phyloP scores from a whole-genome alignment of 2,888 invertebrate species.

The Lottia gigantea region DNA sequence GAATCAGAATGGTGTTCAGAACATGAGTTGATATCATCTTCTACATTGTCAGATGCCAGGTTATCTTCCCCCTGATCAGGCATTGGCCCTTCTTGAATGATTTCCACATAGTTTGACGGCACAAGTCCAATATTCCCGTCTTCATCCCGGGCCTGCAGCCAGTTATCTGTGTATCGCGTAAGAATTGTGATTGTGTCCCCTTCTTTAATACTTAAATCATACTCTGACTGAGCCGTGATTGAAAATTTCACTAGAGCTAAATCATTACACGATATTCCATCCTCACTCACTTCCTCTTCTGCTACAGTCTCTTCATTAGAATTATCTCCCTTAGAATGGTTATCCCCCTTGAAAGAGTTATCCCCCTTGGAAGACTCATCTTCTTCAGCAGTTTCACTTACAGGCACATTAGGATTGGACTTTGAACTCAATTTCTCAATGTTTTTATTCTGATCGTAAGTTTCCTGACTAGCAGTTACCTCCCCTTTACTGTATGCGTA shows the following conservation, averaged over 20 bases:
- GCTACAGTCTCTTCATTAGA: not conserved
- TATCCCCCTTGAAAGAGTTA: not conserved
- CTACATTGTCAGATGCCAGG: too few relatives aligned
- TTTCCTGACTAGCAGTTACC: not conserved
- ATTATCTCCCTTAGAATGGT: not conserved
- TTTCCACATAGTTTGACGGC: conserved; percentile 63
- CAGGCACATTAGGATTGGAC: not conserved
- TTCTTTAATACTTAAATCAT: conserved; percentile 64
- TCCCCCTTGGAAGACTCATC: not conserved
- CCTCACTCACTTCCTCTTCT: not conserved
- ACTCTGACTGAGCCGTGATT: conserved; percentile 62
- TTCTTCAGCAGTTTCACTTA: not conserved
- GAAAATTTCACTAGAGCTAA: conserved; percentile 64
- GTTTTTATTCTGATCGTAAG: conserved; percentile 14
- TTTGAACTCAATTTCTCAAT: not conserved
- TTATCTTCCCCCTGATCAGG: conserved; percentile 7
- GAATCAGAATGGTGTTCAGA: not conserved
- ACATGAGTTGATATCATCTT: too few relatives aligned
- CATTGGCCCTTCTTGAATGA: conserved; percentile 41
- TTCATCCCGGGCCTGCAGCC: conserved; percentile 66
- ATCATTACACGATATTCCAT: conserved; percentile 30
- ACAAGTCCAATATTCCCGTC: conserved; percentile 64
- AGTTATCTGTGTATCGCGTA: conserved; percentile 63
- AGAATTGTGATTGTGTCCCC: conserved; percentile 68
- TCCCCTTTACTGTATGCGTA: conserved; percentile 40